Base-by-base conservation (phyloP, 2,888 invertebrate species). In the Tenodera sinensis region DNA sequence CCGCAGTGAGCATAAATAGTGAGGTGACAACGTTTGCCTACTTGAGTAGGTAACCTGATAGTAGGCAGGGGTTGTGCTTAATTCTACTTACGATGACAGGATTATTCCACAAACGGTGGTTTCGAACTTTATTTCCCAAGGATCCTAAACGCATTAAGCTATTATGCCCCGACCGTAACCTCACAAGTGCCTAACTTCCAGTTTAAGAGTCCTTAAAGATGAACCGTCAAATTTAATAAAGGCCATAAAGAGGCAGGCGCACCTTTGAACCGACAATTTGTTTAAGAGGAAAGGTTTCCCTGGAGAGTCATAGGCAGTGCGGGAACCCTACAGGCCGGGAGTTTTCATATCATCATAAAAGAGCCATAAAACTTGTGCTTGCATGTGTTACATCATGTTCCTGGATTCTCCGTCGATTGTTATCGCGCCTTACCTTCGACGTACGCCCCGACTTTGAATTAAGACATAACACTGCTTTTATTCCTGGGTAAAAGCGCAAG, bases 371-470 rank as follows among this genome's bases (percentile, higher is more conserved):
- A 87, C 25, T 82, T 87, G 82, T 81, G 30, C 82, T 87, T 82
- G 87, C 87, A 87, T 87, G 87, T 82, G 87, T 87, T 87, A 82
- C 82, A 82, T 82, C 81, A 87, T 87, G 87, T 87, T 87, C 28
- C 81, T 82, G 47, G 54, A 71, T 71, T 71, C 54, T 71, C 54
- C 54, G 54, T 25, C 25, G 54, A 71, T 71, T 71, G 54, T 71
- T 71, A 71, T 71, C 20, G 54, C 54, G 20, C 20, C 54, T 71
- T 71, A 25, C 20, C 20, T 71, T 71, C 54, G 54, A 54, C 54
- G 20, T 54, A 15, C 54, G 54, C 54, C 14, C 3, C 54, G 25
- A 3, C 54, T 71, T 71, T 71, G 54, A 71, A 71, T 71, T 71
- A 71, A 71, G 54, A 71, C 54, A 25, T 71, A 54, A 54, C 20